Percentiles rank a stretch among this genome's conserved stretches.
Evolutionary conservation across 2,113 vertebrate genomes (phyloP).

Genomic region (Cettia cetti): DNA sequence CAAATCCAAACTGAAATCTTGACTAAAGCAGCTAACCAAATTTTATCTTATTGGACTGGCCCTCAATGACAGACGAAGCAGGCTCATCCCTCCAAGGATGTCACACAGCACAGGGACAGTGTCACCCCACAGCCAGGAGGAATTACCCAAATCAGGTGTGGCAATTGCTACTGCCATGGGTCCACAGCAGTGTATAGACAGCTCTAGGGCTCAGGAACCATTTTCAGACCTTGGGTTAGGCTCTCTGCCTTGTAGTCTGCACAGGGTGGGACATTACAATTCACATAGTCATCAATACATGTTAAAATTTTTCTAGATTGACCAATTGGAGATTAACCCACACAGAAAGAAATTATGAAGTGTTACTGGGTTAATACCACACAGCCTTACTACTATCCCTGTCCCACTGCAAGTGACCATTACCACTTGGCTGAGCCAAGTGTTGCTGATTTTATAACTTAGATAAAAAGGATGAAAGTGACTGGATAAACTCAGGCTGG

Average conservation of each 20-base stretch:
- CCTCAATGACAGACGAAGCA: background rate
- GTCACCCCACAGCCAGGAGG: background rate
- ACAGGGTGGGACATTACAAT: rapidly evolving
- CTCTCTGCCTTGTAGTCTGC: background rate
- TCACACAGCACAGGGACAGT: rapidly evolving
- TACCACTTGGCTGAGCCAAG: background rate
- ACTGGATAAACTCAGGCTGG: background rate
- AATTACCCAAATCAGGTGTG: background rate
- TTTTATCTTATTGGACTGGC: background rate
- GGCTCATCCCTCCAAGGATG: background rate
- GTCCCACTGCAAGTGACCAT: background rate
- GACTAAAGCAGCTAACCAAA: background rate
- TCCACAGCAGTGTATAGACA: background rate
- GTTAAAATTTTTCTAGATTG: background rate
- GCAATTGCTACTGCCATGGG: background rate
- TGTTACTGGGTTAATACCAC: too few species aligned
- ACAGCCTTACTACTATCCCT: background rate
- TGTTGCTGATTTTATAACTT: background rate
- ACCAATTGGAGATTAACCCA: rapidly evolving
- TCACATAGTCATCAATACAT: background rate
- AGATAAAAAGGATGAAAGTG: background rate
- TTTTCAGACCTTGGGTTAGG: rapidly evolving
- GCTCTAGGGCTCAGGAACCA: background rate
- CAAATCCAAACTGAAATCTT: background rate
- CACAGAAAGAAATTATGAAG: background rate